Percentiles rank a stretch among this genome's conserved stretches.
phyloP scores from a whole-genome alignment of 2,888 invertebrate species.

The Idaea biselata region DNA sequence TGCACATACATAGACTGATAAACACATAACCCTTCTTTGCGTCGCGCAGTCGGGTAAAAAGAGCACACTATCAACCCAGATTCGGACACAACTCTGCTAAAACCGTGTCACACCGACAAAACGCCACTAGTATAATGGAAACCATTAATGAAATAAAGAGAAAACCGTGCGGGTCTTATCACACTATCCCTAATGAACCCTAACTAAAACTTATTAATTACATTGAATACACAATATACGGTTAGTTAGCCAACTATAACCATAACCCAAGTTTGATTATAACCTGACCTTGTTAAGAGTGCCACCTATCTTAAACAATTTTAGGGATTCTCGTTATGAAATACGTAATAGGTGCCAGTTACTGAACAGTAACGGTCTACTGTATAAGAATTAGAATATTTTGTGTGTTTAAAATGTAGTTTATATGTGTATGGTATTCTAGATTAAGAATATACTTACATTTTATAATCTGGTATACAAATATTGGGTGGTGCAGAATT shows the following conservation, averaged over 20 bases:
- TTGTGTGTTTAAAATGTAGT: too few relatives aligned
- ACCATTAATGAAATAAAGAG: neutral
- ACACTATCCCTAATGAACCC: conserved; percentile 27
- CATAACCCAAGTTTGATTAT: conserved; percentile 40
- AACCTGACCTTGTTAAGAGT: conserved; percentile 30
- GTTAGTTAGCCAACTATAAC: conserved; percentile 29
- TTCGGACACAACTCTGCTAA: too few relatives aligned
- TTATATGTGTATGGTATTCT: too few relatives aligned
- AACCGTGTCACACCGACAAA: too few relatives aligned
- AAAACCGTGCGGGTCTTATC: conserved; percentile 12
- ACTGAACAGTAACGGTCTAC: neutral
- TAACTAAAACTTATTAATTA: conserved; percentile 43
- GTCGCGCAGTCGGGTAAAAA: too few relatives aligned
- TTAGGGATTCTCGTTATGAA: neutral
- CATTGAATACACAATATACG: conserved; percentile 38
- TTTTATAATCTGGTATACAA: too few relatives aligned
- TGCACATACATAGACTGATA: too few relatives aligned
- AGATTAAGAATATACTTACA: too few relatives aligned
- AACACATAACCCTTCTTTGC: too few relatives aligned
- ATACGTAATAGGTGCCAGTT: neutral
- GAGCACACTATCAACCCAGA: too few relatives aligned
- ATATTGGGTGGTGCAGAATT: too few relatives aligned
- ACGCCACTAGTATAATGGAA: neutral
- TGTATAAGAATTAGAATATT: neutral
- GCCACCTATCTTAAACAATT: neutral